Evolutionary conservation across 2,797 vertebrate genomes (phyloP).

Genomic region (Chelidonichthys spinosus): DNA sequence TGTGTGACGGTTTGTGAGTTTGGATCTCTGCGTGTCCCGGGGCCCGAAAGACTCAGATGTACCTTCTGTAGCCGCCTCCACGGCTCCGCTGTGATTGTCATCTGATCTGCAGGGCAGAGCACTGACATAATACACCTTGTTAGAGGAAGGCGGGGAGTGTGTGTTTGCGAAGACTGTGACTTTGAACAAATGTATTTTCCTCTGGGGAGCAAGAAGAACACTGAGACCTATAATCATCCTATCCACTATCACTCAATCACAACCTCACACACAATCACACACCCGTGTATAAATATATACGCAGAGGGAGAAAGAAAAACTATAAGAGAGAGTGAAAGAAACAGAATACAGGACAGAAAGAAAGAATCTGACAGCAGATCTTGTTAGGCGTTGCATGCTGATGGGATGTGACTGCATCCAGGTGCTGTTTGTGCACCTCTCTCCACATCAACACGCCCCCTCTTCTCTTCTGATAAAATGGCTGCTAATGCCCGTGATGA

Average conservation of each 20-base stretch:
- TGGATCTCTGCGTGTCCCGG: constrained; percentile 62
- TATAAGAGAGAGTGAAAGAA: constrained; percentile 27
- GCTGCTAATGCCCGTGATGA: constrained; percentile 39
- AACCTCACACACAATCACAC: constrained; percentile 42
- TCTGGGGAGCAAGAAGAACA: constrained; percentile 55
- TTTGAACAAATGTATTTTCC: constrained; percentile 76
- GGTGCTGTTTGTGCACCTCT: constrained; percentile 59
- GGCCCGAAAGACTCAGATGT: constrained; percentile 77
- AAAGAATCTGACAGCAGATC: constrained; percentile 5
- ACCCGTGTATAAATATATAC: constrained; percentile 16
- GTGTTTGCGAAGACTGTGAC: constrained; percentile 66
- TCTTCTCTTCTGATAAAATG: constrained; percentile 45
- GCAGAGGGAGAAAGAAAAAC: constrained; percentile 8
- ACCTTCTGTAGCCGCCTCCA: constrained; percentile 64
- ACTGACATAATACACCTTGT: constrained; percentile 79
- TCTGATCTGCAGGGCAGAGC: constrained; percentile 77
- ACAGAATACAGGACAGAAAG: constrained; percentile 26
- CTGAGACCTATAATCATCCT: constrained; percentile 66
- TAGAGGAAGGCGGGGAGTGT: constrained; percentile 64
- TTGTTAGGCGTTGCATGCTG: constrained; percentile 30
- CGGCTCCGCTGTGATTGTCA: constrained; percentile 74
- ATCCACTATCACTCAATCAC: constrained; percentile 50
- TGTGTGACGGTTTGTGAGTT: constrained; percentile 71
- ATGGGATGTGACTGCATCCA: constrained; percentile 60
- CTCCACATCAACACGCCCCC: constrained; percentile 35